A percentile compares a stretch with the other conserved stretches of the same genome.
Evolutionary conservation across 2,888 invertebrate genomes (phyloP).

Genomic region (Xestobium rufovillosum): DNA sequence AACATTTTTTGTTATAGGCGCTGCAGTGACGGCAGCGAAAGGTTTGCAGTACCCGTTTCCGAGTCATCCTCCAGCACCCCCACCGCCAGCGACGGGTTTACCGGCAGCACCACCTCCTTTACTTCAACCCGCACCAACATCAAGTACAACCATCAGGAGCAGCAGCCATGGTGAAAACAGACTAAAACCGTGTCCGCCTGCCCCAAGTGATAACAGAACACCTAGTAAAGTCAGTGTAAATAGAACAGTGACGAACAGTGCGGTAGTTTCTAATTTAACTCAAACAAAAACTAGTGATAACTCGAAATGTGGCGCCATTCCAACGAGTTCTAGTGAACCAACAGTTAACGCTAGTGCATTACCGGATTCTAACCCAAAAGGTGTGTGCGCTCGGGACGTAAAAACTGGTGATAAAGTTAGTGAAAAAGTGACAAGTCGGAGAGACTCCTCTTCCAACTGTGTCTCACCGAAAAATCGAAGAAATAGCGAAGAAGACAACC

Average conservation of each 20-base stretch:
- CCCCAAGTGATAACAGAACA: slow-evolving; percentile 37
- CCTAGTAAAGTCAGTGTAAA: slow-evolving; percentile 40
- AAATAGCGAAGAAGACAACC: slow-evolving; percentile 37
- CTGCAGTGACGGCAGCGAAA: slow-evolving; percentile 42
- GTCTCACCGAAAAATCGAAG: slow-evolving; percentile 32
- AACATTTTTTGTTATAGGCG: slow-evolving; percentile 22
- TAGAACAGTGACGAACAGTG: slow-evolving; percentile 30
- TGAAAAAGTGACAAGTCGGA: slow-evolving; percentile 29
- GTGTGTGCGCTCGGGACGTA: slow-evolving; percentile 20
- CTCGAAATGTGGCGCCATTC: slow-evolving; percentile 25
- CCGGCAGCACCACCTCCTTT: slow-evolving; percentile 38
- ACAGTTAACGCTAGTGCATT: slow-evolving; percentile 1
- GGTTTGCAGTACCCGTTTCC: slow-evolving; percentile 72
- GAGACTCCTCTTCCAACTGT: slow-evolving; percentile 28
- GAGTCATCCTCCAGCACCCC: slow-evolving; percentile 59
- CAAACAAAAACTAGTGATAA: slow-evolving; percentile 25
- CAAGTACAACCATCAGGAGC: slow-evolving; percentile 30
- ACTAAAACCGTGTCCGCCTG: slow-evolving; percentile 38
- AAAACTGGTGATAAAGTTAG: slow-evolving; percentile 30
- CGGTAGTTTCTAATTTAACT: slow-evolving; percentile 28
- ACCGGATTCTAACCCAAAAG: slow-evolving; percentile 18
- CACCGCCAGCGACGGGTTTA: slow-evolving; percentile 28
- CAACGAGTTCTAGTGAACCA: slow-evolving; percentile 24
- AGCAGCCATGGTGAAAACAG: slow-evolving; percentile 35
- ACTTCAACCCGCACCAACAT: slow-evolving; percentile 24